Evolutionary conservation across 1,140 invertebrate genomes (phyloP).

Genomic region (Littorina saxatilis): DNA sequence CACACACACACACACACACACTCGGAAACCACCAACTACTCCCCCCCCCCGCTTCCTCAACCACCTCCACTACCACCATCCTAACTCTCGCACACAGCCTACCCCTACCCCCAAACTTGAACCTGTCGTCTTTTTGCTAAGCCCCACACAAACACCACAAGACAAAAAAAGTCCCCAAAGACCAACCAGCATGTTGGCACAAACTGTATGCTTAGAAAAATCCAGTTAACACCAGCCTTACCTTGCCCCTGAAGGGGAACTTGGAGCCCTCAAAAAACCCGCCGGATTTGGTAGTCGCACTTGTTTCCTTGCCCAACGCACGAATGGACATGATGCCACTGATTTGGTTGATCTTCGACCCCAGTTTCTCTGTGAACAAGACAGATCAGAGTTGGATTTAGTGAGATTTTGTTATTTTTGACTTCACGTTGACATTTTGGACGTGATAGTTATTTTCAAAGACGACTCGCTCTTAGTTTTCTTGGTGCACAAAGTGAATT

Average conservation of each 20-base stretch:
- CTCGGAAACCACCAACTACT: too few relatives aligned
- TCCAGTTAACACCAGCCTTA: not conserved
- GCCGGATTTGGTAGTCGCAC: conserved; percentile 1
- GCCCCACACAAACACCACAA: not conserved
- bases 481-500: too few relatives aligned
- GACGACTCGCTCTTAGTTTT: too few relatives aligned
- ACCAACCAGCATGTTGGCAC: not conserved
- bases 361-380: conserved; percentile 40
- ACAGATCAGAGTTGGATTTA: not conserved
- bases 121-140: too few relatives aligned
- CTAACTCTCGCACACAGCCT: too few relatives aligned
- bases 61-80: too few relatives aligned
- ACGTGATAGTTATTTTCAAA: too few relatives aligned
- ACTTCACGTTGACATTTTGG: too few relatives aligned
- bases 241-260: conserved; percentile 9
- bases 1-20: too few relatives aligned
- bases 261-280: not conserved
- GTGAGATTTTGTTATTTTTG: not conserved
- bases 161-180: not conserved
- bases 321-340: conserved; percentile 40
- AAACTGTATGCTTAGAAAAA: not conserved
- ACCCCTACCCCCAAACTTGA: too few relatives aligned
- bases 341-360: conserved; percentile 40
- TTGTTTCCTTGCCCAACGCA: conserved; percentile 28
- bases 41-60: too few relatives aligned